These are phyloP conservation scores for Pollicipes pollicipes DNA, from an alignment of 1,140 invertebrate genomes.

Conservation along the genomic window DNA sequence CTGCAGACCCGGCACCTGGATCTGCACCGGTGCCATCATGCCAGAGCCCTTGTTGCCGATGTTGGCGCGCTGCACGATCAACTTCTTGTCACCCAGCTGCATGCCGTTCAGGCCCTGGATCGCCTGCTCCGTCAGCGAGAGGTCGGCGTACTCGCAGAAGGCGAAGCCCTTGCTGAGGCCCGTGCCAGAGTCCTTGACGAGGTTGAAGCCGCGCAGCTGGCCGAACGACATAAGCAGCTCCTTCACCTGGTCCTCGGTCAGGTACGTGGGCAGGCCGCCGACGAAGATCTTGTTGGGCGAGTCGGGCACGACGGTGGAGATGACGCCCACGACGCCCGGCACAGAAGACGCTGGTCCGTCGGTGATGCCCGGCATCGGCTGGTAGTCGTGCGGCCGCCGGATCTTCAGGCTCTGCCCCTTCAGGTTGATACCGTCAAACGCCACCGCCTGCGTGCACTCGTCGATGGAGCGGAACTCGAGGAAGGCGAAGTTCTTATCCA, in stretches of 20 bases:
- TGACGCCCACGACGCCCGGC: conserved; percentile 52
- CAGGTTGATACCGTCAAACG: conserved; percentile 99
- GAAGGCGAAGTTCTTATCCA: conserved; percentile 99
- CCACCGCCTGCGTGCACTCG: conserved; percentile 99
- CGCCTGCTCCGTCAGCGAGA: conserved; percentile 92
- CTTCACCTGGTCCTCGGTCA: conserved; percentile 98
- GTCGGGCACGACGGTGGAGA: conserved; percentile 75
- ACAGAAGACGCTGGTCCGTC: conserved; percentile 69
- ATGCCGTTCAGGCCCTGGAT: conserved; percentile 98
- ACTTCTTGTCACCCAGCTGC: conserved; percentile 96
- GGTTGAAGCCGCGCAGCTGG: conserved; percentile 89
- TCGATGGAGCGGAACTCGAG: conserved; percentile 94
- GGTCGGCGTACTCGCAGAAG: conserved; percentile 97
- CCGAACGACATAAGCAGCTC: conserved; percentile 94
- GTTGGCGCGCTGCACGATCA: conserved; percentile 92
- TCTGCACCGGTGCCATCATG: conserved; percentile 48
- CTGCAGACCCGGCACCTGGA: conserved; percentile 88
- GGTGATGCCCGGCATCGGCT: conserved; percentile 92
- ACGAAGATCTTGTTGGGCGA: conserved; percentile 98
- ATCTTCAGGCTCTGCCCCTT: conserved; percentile 99
- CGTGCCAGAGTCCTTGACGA: conserved; percentile 94
- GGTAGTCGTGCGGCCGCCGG: conserved; percentile 93
- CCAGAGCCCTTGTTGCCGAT: conserved; percentile 85
- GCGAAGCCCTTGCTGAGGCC: conserved; percentile 97
- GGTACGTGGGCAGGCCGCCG: conserved; percentile 94